phyloP scores from a whole-genome alignment of 1,140 invertebrate genomes.

The Atopsyche davidsoni region DNA sequence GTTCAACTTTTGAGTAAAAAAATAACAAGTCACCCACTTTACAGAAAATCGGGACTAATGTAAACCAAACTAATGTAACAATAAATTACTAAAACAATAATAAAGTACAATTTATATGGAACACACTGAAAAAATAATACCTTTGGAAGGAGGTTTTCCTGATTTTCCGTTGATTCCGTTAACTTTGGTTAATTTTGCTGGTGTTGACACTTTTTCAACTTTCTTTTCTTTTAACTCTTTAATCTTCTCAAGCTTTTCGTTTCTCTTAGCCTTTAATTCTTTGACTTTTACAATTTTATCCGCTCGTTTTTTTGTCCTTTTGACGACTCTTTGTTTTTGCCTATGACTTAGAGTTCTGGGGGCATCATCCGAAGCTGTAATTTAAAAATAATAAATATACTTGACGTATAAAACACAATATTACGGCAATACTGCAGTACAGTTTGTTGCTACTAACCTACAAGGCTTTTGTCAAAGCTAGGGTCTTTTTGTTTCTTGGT shows the following conservation, averaged over 20 bases:
- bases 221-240: constrained; percentile 16
- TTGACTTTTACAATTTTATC: constrained; percentile 44
- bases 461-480: constrained; percentile 55
- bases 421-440: not conserved
- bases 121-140: constrained; percentile 1
- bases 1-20: not conserved
- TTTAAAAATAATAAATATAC: not conserved
- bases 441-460: constrained; percentile 47
- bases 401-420: not conserved
- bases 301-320: constrained; percentile 54
- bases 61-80: too few relatives aligned
- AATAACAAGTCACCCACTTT: too few relatives aligned
- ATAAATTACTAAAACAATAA: not conserved
- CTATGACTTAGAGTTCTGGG: constrained; percentile 59
- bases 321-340: constrained; percentile 60
- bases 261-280: constrained; percentile 42
- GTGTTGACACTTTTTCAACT: constrained; percentile 18
- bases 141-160: too few relatives aligned
- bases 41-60: too few relatives aligned
- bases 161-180: constrained; percentile 10
- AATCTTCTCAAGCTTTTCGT: constrained; percentile 31
- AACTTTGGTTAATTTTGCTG: constrained; percentile 12
- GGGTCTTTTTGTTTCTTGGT: constrained; percentile 78
- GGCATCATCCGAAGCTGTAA: constrained; percentile 30
- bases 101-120: not conserved